These are phyloP conservation scores for Notamacropus eugenii DNA, from an alignment of 2,797 vertebrate species.

Conservation along the genomic window DNA sequence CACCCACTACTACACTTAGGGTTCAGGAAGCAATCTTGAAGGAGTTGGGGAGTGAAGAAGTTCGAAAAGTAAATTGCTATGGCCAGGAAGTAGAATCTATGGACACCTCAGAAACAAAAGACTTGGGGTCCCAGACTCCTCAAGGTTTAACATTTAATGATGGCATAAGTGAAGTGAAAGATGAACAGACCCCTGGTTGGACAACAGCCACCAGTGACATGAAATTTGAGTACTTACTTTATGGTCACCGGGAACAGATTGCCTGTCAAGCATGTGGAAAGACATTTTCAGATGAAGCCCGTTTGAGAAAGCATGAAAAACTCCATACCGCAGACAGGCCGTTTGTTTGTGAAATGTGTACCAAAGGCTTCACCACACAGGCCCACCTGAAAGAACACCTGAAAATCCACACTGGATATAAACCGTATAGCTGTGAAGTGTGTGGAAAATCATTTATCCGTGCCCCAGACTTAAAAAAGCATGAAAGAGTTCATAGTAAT, in stretches of 20 bases:
- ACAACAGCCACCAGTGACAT: conserved; percentile 93
- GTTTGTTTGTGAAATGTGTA: conserved; percentile 97
- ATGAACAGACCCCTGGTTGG: conserved; percentile 95
- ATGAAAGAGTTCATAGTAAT: conserved; percentile 98
- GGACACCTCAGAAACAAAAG: conserved; percentile 91
- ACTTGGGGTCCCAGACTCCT: conserved; percentile 91
- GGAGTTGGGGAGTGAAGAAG: conserved; percentile 95
- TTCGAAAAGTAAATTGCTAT: conserved; percentile 96
- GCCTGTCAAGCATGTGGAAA: conserved; percentile 95
- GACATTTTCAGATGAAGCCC: conserved; percentile 93
- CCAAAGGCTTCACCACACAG: conserved; percentile 98
- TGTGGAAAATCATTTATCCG: conserved; percentile 98
- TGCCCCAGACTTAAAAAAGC: conserved; percentile 97
- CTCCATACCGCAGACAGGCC: conserved; percentile 97
- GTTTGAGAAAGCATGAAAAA: conserved; percentile 95
- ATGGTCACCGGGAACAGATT: conserved; percentile 95
- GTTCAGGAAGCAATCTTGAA: conserved; percentile 97
- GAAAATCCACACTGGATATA: conserved; percentile 98
- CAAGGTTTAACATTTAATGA: conserved; percentile 92
- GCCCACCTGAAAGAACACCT: conserved; percentile 98
- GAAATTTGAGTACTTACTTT: conserved; percentile 97
- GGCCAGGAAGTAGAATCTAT: conserved; percentile 95
- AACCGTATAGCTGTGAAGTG: conserved; percentile 97
- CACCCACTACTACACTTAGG: conserved; percentile 89
- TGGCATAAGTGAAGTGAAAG: conserved; percentile 93